Percentiles rank a stretch among this genome's conserved stretches.
These are phyloP conservation scores for Vulpes ferrilata DNA, from an alignment of 2,113 vertebrate species.

Conservation along the genomic window DNA sequence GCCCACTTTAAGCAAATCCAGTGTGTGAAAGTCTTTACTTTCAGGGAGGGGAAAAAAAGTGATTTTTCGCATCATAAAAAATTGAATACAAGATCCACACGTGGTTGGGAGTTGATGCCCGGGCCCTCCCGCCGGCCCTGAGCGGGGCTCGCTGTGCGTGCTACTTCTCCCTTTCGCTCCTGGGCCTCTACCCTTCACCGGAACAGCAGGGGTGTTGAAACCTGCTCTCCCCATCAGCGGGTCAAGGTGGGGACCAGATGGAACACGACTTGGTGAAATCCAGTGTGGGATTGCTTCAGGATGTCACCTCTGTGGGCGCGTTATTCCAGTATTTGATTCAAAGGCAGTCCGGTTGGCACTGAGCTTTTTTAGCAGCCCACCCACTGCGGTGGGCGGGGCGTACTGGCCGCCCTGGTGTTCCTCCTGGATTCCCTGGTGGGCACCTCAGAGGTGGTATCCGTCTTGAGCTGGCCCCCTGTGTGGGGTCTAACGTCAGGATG, in stretches of 20 bases:
- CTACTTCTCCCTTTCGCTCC: fast-evolving
- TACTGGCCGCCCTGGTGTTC: too few species aligned
- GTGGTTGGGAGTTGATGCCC: neutral
- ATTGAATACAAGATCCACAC: neutral
- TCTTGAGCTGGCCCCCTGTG: neutral
- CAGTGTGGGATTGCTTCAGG: neutral
- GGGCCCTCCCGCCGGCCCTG: neutral
- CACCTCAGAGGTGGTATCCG: neutral
- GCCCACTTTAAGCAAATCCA: neutral
- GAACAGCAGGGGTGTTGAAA: neutral
- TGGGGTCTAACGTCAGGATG: constrained; percentile 10
- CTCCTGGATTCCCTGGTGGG: neutral
- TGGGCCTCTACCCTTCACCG: neutral
- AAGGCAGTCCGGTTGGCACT: fast-evolving
- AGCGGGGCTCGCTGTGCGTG: fast-evolving
- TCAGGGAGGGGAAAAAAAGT: neutral
- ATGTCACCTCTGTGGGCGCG: neutral
- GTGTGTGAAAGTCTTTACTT: neutral
- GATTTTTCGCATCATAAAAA: neutral
- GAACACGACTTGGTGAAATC: neutral
- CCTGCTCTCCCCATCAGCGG: neutral
- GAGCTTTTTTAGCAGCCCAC: neutral
- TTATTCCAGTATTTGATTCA: neutral
- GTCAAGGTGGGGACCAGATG: neutral
- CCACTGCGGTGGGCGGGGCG: fast-evolving